These are phyloP conservation scores for Coregonus sp. DNA, from an alignment of 2,797 vertebrate species.

Conservation along the genomic window DNA sequence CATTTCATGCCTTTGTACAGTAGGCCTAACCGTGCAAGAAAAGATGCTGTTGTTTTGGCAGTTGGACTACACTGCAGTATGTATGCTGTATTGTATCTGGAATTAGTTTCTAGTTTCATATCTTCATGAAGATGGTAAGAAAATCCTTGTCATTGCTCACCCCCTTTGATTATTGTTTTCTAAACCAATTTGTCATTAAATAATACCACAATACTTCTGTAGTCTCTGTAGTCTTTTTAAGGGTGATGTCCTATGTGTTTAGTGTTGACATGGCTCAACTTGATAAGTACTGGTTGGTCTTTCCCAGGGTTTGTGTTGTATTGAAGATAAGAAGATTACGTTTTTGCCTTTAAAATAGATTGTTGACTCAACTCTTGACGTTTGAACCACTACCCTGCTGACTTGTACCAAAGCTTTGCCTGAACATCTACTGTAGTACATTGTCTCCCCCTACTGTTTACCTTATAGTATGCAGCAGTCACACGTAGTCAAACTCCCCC, in stretches of 20 bases:
- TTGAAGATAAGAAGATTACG: background rate
- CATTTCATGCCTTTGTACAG: background rate
- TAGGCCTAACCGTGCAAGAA: background rate
- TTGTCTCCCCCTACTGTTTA: background rate
- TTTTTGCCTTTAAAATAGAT: background rate
- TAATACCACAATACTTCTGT: background rate
- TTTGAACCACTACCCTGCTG: too few species aligned
- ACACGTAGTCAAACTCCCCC: background rate
- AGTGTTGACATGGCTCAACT: background rate
- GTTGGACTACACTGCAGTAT: background rate
- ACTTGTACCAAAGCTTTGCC: too few species aligned
- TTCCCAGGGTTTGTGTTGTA: background rate
- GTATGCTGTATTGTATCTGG: background rate
- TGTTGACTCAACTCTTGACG: too few species aligned
- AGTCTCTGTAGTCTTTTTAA: background rate
- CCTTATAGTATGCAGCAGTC: background rate
- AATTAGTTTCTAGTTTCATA: background rate
- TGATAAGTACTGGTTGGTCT: background rate
- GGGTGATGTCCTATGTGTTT: background rate
- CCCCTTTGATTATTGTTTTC: background rate
- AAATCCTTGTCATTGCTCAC: background rate
- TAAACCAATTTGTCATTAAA: background rate
- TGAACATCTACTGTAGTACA: background rate
- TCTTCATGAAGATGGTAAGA: conserved; percentile 1
- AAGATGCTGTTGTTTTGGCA: background rate